Evolutionary conservation across 2,797 vertebrate species (phyloP).

Genomic region (Anas acuta): DNA sequence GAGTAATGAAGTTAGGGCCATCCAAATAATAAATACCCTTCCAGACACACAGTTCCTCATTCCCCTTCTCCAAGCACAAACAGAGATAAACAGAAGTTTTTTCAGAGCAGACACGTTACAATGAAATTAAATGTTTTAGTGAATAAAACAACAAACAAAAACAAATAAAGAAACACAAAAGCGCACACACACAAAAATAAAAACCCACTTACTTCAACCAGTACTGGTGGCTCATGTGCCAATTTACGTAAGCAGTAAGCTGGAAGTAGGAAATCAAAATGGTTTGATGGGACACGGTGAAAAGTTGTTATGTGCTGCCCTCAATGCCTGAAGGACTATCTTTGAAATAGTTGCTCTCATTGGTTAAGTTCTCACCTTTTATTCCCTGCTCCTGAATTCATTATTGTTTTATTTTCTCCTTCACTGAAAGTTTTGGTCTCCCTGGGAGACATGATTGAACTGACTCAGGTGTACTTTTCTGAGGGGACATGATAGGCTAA

Average conservation of each 20-base stretch:
- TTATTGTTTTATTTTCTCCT: neutral
- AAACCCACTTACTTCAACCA: neutral
- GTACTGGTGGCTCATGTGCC: fast-evolving
- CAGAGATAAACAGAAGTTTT: neutral
- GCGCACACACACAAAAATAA: neutral
- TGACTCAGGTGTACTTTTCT: neutral
- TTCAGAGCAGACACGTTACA: neutral
- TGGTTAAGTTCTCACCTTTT: neutral
- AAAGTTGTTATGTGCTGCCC: neutral
- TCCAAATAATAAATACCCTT: neutral
- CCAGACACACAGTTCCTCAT: neutral
- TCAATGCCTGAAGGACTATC: neutral
- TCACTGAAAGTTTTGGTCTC: neutral
- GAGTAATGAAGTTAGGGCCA: neutral
- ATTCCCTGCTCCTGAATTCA: fast-evolving
- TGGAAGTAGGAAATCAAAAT: slow-evolving; percentile 7
- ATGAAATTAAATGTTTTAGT: neutral
- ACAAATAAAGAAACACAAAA: neutral
- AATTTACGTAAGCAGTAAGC: fast-evolving
- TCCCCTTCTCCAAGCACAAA: neutral
- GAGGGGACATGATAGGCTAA: neutral
- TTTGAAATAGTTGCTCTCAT: neutral
- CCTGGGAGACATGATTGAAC: neutral
- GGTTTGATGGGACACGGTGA: neutral
- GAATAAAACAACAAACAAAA: neutral